Percentiles rank a stretch among this genome's conserved stretches.
These are phyloP conservation scores for Promerops cafer DNA, from an alignment of 2,113 vertebrate genomes.

Conservation along the genomic window DNA sequence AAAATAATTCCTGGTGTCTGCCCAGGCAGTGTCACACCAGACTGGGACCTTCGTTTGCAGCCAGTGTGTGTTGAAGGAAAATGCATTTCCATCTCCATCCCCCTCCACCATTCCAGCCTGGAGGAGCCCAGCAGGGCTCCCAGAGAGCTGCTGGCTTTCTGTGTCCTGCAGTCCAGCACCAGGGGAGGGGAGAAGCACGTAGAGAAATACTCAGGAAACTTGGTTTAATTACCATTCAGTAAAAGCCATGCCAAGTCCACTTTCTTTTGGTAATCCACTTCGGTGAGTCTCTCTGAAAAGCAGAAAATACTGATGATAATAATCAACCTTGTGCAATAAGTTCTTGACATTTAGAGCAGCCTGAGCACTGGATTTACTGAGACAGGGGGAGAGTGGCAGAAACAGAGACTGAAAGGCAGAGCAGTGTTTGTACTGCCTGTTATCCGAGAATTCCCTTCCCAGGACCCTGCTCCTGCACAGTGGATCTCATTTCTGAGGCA, in stretches of 20 bases:
- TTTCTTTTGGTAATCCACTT: constrained; percentile 53
- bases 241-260: constrained; percentile 60
- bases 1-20: neutral
- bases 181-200: constrained; percentile 11
- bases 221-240: constrained; percentile 56
- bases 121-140: neutral
- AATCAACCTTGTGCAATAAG: constrained; percentile 57
- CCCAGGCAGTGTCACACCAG: neutral
- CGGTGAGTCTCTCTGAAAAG: constrained; percentile 39
- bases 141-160: neutral
- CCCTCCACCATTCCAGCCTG: neutral
- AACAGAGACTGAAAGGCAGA: neutral
- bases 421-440: neutral
- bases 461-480: neutral
- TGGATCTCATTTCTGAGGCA: neutral
- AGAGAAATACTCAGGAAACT: constrained; percentile 71
- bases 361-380: constrained; percentile 23
- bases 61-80: neutral
- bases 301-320: constrained; percentile 57
- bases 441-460: neutral
- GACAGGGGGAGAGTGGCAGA: neutral
- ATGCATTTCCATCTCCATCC: neutral
- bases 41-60: neutral
- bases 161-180: neutral
- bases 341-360: constrained; percentile 46